These are phyloP conservation scores for Habroteleia sp. DNA, from an alignment of 2,888 invertebrate genomes.

Conservation along the genomic window DNA sequence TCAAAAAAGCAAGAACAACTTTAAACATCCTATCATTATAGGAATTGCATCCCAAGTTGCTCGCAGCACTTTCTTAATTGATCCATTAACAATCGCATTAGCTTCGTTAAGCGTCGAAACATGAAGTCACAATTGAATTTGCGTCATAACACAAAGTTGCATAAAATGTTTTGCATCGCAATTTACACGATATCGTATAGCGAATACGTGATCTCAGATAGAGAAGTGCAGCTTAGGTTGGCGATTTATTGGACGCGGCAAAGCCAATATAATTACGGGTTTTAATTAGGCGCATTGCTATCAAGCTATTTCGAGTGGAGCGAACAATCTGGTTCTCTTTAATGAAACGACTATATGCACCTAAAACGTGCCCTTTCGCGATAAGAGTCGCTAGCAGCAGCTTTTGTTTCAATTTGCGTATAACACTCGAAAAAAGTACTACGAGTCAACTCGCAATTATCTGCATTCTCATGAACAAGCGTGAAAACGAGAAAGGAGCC, in stretches of 20 bases:
- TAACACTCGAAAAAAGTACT: slow-evolving; percentile 35
- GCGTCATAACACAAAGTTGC: slow-evolving; percentile 23
- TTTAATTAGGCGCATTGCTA: slow-evolving; percentile 67
- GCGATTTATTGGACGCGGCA: slow-evolving; percentile 39
- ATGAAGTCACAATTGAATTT: slow-evolving; percentile 26
- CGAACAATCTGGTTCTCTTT: slow-evolving; percentile 65
- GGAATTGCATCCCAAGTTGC: slow-evolving; percentile 4
- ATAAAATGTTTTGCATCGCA: slow-evolving; percentile 21
- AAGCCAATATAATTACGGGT: slow-evolving; percentile 59
- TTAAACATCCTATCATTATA: not conserved
- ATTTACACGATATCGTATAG: slow-evolving; percentile 36
- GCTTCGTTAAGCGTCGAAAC: slow-evolving; percentile 10
- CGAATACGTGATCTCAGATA: slow-evolving; percentile 46
- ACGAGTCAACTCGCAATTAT: slow-evolving; percentile 49
- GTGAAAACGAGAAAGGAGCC: slow-evolving; percentile 42
- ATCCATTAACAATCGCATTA: slow-evolving; percentile 20
- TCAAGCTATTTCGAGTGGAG: slow-evolving; percentile 55
- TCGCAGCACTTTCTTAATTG: slow-evolving; percentile 15
- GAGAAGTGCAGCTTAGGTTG: slow-evolving; percentile 21
- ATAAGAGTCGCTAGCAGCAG: slow-evolving; percentile 43
- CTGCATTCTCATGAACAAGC: slow-evolving; percentile 49
- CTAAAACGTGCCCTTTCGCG: slow-evolving; percentile 49
- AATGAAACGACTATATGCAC: slow-evolving; percentile 62
- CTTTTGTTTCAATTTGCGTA: slow-evolving; percentile 59
- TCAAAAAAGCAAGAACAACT: not conserved